phyloP scores from a whole-genome alignment of 2,888 invertebrate species.

The Agrenia bidenticulata region DNA sequence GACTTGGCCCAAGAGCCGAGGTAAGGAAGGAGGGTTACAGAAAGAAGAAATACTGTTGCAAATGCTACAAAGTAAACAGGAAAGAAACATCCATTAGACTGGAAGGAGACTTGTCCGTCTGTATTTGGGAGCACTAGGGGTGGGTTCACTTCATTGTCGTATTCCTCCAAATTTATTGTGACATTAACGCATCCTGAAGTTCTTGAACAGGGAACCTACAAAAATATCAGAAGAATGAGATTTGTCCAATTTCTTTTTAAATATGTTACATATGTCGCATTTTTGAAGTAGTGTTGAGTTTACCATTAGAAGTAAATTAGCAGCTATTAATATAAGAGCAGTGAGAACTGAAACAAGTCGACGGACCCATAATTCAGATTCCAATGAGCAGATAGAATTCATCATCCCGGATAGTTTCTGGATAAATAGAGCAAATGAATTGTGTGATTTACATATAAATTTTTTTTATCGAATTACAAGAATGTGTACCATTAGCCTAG shows the following conservation, averaged over 20 bases:
- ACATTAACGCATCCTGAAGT: constrained; percentile 36
- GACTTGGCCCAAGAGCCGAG: constrained; percentile 71
- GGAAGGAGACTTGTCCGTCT: constrained; percentile 31
- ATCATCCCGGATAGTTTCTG: constrained; percentile 47
- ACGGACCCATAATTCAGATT: constrained; percentile 58
- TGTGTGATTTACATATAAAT: background rate
- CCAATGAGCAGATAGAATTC: constrained; percentile 44
- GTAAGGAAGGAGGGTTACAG: constrained; percentile 70
- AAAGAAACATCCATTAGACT: constrained; percentile 61
- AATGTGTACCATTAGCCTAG: constrained; percentile 44
- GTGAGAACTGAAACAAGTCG: constrained; percentile 63
- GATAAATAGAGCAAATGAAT: background rate
- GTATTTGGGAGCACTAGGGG: constrained; percentile 49
- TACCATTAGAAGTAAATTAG: constrained; percentile 67
- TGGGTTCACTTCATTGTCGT: constrained; percentile 37
- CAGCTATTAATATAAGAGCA: constrained; percentile 62
- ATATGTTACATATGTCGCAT: constrained; percentile 5
- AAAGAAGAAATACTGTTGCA: constrained; percentile 68
- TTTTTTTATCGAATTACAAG: background rate
- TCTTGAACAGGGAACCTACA: constrained; percentile 49
- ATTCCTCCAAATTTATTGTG: constrained; percentile 16
- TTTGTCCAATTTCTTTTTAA: constrained; percentile 6
- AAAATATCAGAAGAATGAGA: background rate
- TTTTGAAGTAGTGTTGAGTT: no score
- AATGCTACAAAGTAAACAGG: constrained; percentile 75